Evolutionary conservation across 92 coral and sea anemone genomes (phyloP).

Genomic region (Zoanthus solanderi): DNA sequence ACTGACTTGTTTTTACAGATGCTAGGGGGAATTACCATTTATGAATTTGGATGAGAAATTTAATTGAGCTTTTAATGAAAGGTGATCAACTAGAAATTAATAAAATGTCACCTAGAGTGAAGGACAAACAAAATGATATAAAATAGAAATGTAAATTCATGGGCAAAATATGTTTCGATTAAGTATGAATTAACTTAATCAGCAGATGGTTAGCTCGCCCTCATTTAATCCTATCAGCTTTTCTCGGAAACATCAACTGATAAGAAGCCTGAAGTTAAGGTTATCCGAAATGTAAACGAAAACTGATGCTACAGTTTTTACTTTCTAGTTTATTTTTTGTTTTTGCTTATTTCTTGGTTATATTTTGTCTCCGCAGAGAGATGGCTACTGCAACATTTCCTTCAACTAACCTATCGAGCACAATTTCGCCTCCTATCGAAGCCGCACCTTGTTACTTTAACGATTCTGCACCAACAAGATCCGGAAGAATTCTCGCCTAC

Average conservation of each 20-base stretch:
- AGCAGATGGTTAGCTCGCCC: neutral
- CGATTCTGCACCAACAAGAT: neutral
- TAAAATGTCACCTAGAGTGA: constrained; percentile 9
- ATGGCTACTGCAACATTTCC: constrained; percentile 1
- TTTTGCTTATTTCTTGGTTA: neutral
- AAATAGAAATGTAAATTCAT: neutral
- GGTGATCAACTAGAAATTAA: neutral
- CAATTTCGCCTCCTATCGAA: neutral
- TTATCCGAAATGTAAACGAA: neutral
- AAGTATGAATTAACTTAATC: constrained; percentile 16
- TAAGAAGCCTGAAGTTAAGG: neutral
- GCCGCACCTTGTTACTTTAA: constrained; percentile 31
- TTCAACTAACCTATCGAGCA: neutral
- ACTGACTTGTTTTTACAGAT: no score
- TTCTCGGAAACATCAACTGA: neutral
- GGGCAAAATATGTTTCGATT: neutral
- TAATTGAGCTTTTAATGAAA: neutral
- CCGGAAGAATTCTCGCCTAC: constrained; percentile 19
- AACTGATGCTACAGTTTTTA: neutral
- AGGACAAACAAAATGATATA: neutral
- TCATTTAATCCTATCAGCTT: neutral
- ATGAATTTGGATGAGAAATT: no score
- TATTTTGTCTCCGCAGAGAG: neutral
- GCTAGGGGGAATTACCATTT: no score
- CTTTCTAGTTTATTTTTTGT: neutral